Base-by-base conservation (phyloP, 2,888 invertebrate species). In the Nomada ruficornis region DNA sequence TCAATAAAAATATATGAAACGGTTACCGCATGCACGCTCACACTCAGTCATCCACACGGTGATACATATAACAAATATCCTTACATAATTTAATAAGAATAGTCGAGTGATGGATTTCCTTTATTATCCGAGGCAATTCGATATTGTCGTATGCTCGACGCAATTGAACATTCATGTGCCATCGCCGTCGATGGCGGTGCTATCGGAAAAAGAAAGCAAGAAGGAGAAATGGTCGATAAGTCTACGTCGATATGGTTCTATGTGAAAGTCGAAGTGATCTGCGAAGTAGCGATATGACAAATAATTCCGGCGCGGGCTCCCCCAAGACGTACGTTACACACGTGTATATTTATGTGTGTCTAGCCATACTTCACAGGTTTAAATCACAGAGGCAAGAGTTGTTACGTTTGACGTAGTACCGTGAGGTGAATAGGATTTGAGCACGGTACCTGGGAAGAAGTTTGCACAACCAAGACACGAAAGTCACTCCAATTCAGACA, bases 381-480 rank as follows among this genome's bases (percentile, higher is more conserved):
- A 23, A 52, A 74, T 74, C 68, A 52, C 67, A 59, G 36, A 36
- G 47, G 59, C 59, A 68, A 36, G 59, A 68, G 74, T 60, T 60
- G 42, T 52, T 52, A 26, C 74, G 59, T 74, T 74, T 60, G 74
- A 60, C 68, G 18, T 52, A 68, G 50, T 74, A 59, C 42, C 74
- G 42, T 1, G 68, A 68, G 74, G 57, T 68, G 60, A 68, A 74
- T 60, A 52, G 42, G 29, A 55, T 65, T 55, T 47, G 29, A 73
- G 47, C 23, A 71, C 2, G 18, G 44, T 13, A 47, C 20, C 29
- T 9, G 59, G 9, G 7, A 44, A 15, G 59, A 59, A 59, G 59
- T 69, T 69, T 47, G 29, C 29, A n/a, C 42, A 57, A 15, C 55
- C 36, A 52, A 18, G 13, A 29, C 26, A n/a, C 63, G 72, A 26